phyloP scores from a whole-genome alignment of 2,888 invertebrate species.

The Norana najaformis region DNA sequence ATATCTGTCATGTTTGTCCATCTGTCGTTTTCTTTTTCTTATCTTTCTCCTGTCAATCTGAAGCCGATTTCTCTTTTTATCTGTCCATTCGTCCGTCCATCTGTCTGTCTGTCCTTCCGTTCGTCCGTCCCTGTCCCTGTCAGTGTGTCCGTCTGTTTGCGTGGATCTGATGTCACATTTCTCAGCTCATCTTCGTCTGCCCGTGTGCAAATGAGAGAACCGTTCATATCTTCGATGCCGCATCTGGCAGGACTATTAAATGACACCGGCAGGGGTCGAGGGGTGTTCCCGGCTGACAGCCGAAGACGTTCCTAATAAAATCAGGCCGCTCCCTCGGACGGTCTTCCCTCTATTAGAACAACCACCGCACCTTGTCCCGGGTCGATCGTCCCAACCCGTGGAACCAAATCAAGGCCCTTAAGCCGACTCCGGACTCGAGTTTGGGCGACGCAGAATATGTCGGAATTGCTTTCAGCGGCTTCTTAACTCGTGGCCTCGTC shows the following conservation, averaged over 20 bases:
- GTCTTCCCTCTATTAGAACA: neutral
- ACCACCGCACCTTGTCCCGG: neutral
- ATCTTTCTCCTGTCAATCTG: no score
- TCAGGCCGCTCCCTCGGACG: neutral
- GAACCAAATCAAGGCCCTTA: neutral
- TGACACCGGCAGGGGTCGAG: neutral
- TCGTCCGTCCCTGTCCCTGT: neutral
- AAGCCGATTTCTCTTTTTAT: no score
- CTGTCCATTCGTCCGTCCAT: no score
- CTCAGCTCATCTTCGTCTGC: neutral
- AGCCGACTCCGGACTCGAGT: neutral
- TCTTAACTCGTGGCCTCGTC: conserved; percentile 5
- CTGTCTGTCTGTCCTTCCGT: no score
- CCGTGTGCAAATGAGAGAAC: neutral
- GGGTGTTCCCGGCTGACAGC: neutral
- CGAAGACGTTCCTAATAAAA: conserved; percentile 13
- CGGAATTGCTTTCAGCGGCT: neutral
- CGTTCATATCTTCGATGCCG: neutral
- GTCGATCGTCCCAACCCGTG: neutral
- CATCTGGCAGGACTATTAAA: neutral
- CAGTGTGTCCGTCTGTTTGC: neutral
- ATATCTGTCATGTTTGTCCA: no score
- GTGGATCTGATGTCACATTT: neutral
- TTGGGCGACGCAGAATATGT: neutral
- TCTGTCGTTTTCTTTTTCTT: no score